These are phyloP conservation scores for Dysdera silvatica DNA, from an alignment of 1,140 invertebrate species.

Conservation along the genomic window DNA sequence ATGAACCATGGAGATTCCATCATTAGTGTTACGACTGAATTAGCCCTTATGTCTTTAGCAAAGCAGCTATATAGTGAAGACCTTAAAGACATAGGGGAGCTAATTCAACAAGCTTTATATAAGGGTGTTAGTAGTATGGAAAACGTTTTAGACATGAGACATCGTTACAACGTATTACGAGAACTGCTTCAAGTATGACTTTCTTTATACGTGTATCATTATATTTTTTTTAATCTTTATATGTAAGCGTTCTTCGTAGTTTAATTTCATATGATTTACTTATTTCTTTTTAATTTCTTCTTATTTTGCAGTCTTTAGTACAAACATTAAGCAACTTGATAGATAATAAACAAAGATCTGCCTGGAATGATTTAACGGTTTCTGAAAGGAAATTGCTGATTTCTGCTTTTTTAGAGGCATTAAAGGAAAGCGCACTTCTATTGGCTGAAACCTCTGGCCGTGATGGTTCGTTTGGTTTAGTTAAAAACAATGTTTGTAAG, in stretches of 20 bases:
- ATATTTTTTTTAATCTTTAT: too few species aligned
- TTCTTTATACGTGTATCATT: not conserved
- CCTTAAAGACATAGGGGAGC: conserved; percentile 6
- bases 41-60: conserved; percentile 11
- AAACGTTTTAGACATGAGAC: conserved; percentile 27
- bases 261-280: too few species aligned
- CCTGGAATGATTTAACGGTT: conserved; percentile 68
- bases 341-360: conserved; percentile 69
- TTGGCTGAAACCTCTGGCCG: conserved; percentile 76
- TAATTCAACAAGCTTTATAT: conserved; percentile 21
- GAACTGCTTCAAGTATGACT: conserved; percentile 21
- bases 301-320: conserved; percentile 59
- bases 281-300: not conserved
- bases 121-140: conserved; percentile 28
- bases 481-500: conserved; percentile 78
- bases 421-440: conserved; percentile 85
- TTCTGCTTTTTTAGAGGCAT: conserved; percentile 68
- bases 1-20: conserved; percentile 22
- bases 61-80: conserved; percentile 27
- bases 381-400: conserved; percentile 67
- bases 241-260: too few species aligned
- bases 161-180: conserved; percentile 16
- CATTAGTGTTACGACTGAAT: conserved; percentile 7
- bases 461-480: conserved; percentile 71
- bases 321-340: conserved; percentile 81